Percentiles rank a stretch among this genome's conserved stretches.
phyloP scores from a whole-genome alignment of 2,888 invertebrate species.

The Drosophila barbarae region DNA sequence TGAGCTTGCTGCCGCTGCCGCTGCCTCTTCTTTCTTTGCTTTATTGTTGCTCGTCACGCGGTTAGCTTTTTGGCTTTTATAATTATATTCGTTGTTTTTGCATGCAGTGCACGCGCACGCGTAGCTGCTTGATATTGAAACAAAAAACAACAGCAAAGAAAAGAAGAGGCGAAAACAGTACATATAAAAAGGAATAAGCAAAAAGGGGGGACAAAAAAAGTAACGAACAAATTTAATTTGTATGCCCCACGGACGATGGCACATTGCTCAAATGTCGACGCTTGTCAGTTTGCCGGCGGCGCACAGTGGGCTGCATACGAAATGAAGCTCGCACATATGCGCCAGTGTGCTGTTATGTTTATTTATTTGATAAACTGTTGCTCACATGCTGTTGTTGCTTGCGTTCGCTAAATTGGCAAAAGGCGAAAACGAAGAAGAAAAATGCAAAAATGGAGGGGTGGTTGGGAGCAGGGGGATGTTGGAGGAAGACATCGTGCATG shows the following conservation, averaged over 20 bases:
- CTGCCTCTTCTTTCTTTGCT: slow-evolving; percentile 30
- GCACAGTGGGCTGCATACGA: slow-evolving; percentile 71
- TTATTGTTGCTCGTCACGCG: slow-evolving; percentile 56
- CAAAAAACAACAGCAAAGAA: slow-evolving; percentile 15
- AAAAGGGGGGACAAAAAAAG: slow-evolving; percentile 6
- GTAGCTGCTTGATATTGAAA: slow-evolving; percentile 63
- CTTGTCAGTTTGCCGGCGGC: slow-evolving; percentile 58
- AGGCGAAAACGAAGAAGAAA: slow-evolving; percentile 13
- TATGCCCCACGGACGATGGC: slow-evolving; percentile 53
- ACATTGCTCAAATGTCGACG: slow-evolving; percentile 73
- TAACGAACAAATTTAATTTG: slow-evolving; percentile 51
- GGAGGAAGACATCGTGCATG: slow-evolving; percentile 24
- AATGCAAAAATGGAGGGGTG: slow-evolving; percentile 1
- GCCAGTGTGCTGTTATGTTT: slow-evolving; percentile 67
- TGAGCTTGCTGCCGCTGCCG: slow-evolving; percentile 3
- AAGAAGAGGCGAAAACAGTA: slow-evolving; percentile 6
- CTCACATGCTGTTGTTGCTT: slow-evolving; percentile 30
- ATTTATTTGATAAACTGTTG: slow-evolving; percentile 57
- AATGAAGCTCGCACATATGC: slow-evolving; percentile 41
- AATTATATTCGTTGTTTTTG: slow-evolving; percentile 21
- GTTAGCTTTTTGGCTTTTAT: slow-evolving; percentile 30
- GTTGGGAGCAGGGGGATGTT: too few species aligned
- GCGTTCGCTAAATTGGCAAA: slow-evolving; percentile 37
- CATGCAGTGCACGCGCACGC: slow-evolving; percentile 71
- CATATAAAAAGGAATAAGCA: slow-evolving; percentile 11